Evolutionary conservation across 2,888 invertebrate genomes (phyloP).

Genomic region (Drosophila kuntzei): DNA sequence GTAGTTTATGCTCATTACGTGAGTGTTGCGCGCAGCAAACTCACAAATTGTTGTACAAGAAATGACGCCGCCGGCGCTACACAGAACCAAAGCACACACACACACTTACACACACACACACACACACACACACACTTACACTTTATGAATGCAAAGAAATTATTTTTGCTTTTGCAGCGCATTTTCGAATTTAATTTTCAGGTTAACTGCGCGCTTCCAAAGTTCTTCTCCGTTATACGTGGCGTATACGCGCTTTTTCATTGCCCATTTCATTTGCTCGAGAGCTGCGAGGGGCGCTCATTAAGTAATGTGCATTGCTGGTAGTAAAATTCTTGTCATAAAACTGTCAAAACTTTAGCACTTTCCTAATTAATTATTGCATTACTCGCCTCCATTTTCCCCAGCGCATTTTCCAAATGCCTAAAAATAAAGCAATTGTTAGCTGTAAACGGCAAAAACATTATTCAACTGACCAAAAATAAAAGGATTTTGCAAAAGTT

Average conservation of each 20-base stretch:
- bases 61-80: conserved; percentile 71
- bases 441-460: neutral
- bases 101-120: conserved; percentile 10
- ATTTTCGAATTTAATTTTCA: conserved; percentile 76
- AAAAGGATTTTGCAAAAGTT: conserved; percentile 1
- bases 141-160: conserved; percentile 63
- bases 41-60: conserved; percentile 78
- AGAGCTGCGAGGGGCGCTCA: conserved; percentile 38
- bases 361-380: conserved; percentile 51
- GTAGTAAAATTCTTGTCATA: conserved; percentile 38
- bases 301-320: conserved; percentile 37
- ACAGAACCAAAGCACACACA: conserved; percentile 34
- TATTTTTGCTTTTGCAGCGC: conserved; percentile 70
- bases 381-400: conserved; percentile 5
- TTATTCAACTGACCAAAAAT: conserved; percentile 1
- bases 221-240: conserved; percentile 38
- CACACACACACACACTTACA: conserved; percentile 17
- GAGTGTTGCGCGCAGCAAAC: conserved; percentile 74
- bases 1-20: conserved; percentile 79
- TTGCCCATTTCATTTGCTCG: conserved; percentile 43
- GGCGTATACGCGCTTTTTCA: conserved; percentile 55
- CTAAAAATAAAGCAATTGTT: conserved; percentile 29
- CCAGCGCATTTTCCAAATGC: conserved; percentile 12
- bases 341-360: conserved; percentile 52
- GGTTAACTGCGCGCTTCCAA: conserved; percentile 61